Base-by-base conservation (phyloP, 2,797 vertebrate species). In the Varecia variegata region DNA sequence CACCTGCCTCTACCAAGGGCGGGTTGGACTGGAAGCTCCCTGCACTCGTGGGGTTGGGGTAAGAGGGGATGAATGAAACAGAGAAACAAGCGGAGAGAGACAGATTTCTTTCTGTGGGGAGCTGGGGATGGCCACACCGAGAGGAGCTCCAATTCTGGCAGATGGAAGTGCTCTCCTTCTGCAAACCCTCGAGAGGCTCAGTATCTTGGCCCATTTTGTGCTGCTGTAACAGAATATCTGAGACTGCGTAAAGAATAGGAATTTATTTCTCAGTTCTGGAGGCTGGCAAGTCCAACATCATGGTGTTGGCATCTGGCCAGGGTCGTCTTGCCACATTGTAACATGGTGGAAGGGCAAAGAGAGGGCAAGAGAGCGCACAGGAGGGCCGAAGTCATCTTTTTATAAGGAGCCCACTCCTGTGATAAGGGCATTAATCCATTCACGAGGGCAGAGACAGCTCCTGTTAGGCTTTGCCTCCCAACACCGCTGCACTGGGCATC, bases 101-200 rank as follows among this genome's bases (percentile, higher is more conserved):
- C 30, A 67, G 71, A 81, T 35, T 67, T 45, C 30, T 68, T 45
- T 25, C 65, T 3, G 30, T 32, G 17, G 10, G 12, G 58, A 56
- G 35, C 52, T 27, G n/a, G 65, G 25, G 40, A 13, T 5, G 4
- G 27, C 58, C 71, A 56, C 38, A 83, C 94, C 93, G 96, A 90
- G 97, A 98, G 54, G 98, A 98, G 56, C 99, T 99, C 98, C 98
- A 98, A 98, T 98, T 99, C 98, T 99, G 99, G 97, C 99, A 99
- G 97, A 99, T 99, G 30, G 99, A 99, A 1, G 99, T 99, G 86
- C 99, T 99, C 92, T 99, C 99, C 98, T 99, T 99, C 97, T 99
- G 98, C 92, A 99, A 98, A 99, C 99, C 99, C 98, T 99, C 99
- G 0, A 99, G 99, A 2, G 99, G 99, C 97, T 99, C 99, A 0